Conservation (phyloP, 2,113 vertebrate species). For the Malurus melanocephalus region DNA sequence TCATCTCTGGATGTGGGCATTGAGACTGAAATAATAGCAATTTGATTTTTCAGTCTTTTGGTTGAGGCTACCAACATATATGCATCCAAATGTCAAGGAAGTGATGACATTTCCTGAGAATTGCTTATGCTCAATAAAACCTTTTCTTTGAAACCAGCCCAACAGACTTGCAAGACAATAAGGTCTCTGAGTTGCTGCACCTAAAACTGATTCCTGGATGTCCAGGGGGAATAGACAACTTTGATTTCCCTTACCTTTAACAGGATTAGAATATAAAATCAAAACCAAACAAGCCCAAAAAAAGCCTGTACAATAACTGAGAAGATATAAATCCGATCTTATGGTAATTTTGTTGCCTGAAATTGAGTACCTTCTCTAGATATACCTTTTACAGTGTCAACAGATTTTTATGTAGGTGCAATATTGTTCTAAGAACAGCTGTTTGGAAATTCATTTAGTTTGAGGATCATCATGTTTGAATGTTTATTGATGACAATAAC, state of each 20-base stretch:
- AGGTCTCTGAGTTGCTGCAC: not conserved
- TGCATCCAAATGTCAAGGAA: not conserved
- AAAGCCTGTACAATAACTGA: not conserved
- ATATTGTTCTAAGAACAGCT: not conserved
- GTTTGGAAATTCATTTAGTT: not conserved
- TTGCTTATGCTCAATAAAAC: not conserved
- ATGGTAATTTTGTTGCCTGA: not conserved
- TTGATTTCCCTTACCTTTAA: not conserved
- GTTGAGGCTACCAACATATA: not conserved
- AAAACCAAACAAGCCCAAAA: not conserved
- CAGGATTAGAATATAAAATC: not conserved
- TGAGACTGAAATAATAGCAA: not conserved
- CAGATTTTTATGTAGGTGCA: not conserved
- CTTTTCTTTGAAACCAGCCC: not conserved
- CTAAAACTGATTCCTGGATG: not conserved
- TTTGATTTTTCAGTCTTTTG: not conserved
- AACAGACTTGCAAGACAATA: not conserved
- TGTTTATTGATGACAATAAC: not conserved
- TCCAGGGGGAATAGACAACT: not conserved
- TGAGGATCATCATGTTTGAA: not conserved
- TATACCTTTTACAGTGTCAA: not conserved
- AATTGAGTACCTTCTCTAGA: not conserved
- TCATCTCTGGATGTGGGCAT: not conserved
- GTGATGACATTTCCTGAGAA: not conserved
- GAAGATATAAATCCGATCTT: not conserved